Evolutionary conservation across 92 coral and sea anemone genomes (phyloP), one percentile per base, ranked within the genome.

Genomic region (Heliopora coerulea): DNA sequence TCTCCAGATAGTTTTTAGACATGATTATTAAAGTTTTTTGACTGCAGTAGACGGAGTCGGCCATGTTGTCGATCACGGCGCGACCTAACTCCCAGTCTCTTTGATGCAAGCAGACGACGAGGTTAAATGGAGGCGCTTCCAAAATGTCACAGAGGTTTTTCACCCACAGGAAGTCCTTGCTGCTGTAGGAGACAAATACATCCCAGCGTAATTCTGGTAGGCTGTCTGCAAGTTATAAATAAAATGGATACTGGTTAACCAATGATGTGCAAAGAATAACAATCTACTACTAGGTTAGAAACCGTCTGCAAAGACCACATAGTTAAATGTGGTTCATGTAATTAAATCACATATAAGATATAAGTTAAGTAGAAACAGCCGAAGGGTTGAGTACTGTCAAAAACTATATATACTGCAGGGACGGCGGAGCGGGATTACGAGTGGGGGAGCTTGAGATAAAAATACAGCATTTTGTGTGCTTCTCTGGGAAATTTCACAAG

Each of bases 171-270:
- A 78, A 84, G 65, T 93, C 90, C 60, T 90, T 83, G 37, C 95
- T 79, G 59, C 91, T 90, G 88, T 90, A 93, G 0, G 98, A 85
- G 12, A 93, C 59, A 52, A 93, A 93, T 27, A 78, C 95, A 57
- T 87, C 96, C 77, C 77, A 70, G 26, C 60, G 59, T 12, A 68
- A 18, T 37, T 68, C 75, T 14, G 75, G 75, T 17, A 30, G 28
- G 49, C 34, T 19, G 18, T 68, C 75, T 3, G 59, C 33, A 68
- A 30, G 49, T n/a, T 49, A 5, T n/a, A 50, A 50, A 17, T 50
- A 5, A 50, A 17, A 17, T 6, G 17, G 17, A 50, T 50, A 17
- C 10, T 42, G 18, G 18, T 18, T 42, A n/a, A n/a, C n/a, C n/a
- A n/a, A n/a, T n/a, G n/a, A n/a, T n/a, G n/a, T n/a, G n/a, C n/a